phyloP scores from a whole-genome alignment of 2,797 vertebrate species.

The Podarcis siculus region DNA sequence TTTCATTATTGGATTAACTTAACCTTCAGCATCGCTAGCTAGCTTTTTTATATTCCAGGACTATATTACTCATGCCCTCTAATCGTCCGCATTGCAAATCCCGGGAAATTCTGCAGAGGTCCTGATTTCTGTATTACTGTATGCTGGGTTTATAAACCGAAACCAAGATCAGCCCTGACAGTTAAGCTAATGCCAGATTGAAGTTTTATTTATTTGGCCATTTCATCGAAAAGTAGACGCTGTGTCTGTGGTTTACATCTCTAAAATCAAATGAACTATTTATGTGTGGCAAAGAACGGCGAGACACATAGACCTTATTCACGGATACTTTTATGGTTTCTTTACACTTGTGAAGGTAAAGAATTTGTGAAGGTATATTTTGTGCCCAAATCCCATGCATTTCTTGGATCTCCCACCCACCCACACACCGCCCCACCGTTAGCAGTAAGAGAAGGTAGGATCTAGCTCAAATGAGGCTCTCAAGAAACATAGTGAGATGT shows the following conservation, averaged over 20 bases:
- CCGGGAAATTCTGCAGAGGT: constrained; percentile 46
- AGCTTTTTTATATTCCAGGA: constrained; percentile 41
- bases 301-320: constrained; percentile 78
- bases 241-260: constrained; percentile 79
- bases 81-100: neutral
- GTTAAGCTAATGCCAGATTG: constrained; percentile 66
- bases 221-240: constrained; percentile 79
- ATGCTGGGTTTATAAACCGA: constrained; percentile 64
- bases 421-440: neutral
- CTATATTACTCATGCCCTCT: constrained; percentile 30
- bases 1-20: constrained; percentile 48
- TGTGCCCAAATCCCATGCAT: constrained; percentile 57
- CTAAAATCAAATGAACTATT: constrained; percentile 78
- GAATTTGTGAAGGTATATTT: constrained; percentile 69
- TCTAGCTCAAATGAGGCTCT: constrained; percentile 28
- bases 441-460: constrained; percentile 47
- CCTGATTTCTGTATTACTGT: constrained; percentile 58
- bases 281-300: constrained; percentile 69
- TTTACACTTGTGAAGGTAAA: constrained; percentile 74
- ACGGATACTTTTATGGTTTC: constrained; percentile 76
- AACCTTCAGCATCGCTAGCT: constrained; percentile 33
- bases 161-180: constrained; percentile 72
- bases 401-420: constrained; percentile 44
- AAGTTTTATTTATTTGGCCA: constrained; percentile 81
- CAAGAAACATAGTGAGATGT: neutral